Conservation (phyloP, 2,888 invertebrate genomes). For the Ichneumoninae sp. region DNA sequence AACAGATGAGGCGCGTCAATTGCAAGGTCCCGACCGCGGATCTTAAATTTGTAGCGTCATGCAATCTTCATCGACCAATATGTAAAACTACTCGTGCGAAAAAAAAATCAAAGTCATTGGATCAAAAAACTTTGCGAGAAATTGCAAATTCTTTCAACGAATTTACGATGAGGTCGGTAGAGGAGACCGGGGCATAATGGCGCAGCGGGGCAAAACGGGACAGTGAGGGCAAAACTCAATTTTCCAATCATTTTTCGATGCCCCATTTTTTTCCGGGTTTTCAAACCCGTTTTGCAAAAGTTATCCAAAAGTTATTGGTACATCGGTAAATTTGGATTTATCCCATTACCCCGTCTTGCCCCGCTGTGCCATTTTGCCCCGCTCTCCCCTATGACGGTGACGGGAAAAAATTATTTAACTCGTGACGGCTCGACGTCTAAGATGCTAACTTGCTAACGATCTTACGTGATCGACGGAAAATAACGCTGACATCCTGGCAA, state of each 20-base stretch:
- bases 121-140: neutral
- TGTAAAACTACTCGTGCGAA: neutral
- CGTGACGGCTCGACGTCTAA: neutral
- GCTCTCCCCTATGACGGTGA: constrained; percentile 1
- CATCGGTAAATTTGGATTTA: no score
- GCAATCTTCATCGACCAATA: neutral
- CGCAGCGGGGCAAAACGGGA: no score
- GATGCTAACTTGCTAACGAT: constrained; percentile 23
- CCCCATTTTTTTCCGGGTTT: no score
- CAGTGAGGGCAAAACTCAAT: no score
- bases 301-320: no score
- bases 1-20: neutral
- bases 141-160: neutral
- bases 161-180: neutral
- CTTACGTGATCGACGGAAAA: constrained; percentile 54
- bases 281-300: no score
- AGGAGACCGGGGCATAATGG: no score
- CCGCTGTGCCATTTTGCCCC: no score
- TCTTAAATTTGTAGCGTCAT: neutral
- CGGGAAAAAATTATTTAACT: neutral
- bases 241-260: no score
- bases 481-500: neutral
- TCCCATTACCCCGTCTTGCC: no score
- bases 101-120: neutral
- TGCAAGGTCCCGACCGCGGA: neutral